A percentile compares a stretch with the other conserved stretches of the same genome.
These are phyloP conservation scores for Hydraecia micacea DNA, from an alignment of 2,888 invertebrate species.

Conservation along the genomic window DNA sequence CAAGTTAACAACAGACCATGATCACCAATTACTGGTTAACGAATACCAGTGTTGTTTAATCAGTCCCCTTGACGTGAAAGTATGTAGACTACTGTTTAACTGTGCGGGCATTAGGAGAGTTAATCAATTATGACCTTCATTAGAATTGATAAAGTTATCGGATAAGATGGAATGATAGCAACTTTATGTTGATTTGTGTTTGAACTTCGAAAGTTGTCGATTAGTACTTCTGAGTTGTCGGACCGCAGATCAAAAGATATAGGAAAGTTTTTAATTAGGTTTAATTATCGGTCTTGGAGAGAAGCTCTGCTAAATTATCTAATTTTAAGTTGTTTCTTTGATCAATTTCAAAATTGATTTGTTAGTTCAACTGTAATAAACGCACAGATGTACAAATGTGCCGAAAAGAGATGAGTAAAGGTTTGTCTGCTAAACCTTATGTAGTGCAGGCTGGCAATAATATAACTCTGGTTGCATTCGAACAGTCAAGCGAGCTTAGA, in stretches of 20 bases:
- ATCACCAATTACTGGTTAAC: slow-evolving; percentile 22
- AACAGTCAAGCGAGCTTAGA: too few relatives aligned
- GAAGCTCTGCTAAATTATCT: background rate
- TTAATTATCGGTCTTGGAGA: slow-evolving; percentile 14
- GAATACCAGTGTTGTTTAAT: slow-evolving; percentile 13
- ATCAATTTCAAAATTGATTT: background rate
- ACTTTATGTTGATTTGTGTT: slow-evolving; percentile 46
- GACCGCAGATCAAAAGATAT: slow-evolving; percentile 29
- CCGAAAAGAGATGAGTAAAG: background rate
- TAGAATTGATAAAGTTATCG: slow-evolving; percentile 31
- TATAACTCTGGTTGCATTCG: too few relatives aligned
- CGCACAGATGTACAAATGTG: background rate
- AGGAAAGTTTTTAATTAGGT: slow-evolving; percentile 23
- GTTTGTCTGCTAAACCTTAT: too few relatives aligned
- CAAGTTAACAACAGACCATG: slow-evolving; percentile 20
- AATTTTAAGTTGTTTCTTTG: background rate
- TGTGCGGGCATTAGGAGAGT: background rate
- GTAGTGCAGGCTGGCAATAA: too few relatives aligned
- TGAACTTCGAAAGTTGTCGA: slow-evolving; percentile 23
- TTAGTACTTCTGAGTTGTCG: background rate
- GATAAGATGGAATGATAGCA: slow-evolving; percentile 10
- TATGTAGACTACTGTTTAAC: slow-evolving; percentile 3
- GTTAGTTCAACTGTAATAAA: background rate
- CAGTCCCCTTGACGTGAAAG: slow-evolving; percentile 8
- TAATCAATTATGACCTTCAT: slow-evolving; percentile 26